phyloP scores from a whole-genome alignment of 2,888 invertebrate species.

The Priocnemis perturbator region DNA sequence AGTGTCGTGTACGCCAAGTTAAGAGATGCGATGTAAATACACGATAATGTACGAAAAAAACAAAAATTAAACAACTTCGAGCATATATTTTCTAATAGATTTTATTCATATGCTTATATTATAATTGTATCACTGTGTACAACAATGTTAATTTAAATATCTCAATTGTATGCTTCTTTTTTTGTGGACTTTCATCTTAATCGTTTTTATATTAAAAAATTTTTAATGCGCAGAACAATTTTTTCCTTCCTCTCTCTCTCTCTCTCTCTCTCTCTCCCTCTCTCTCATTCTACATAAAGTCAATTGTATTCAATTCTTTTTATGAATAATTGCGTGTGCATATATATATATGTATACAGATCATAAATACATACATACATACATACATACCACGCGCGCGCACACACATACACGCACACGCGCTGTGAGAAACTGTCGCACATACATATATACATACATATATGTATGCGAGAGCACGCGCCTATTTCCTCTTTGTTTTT shows the following conservation, averaged over 20 bases:
- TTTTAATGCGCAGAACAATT: conserved; percentile 72
- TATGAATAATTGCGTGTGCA: conserved; percentile 62
- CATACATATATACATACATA: conserved; percentile 53
- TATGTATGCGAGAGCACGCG: conserved; percentile 53
- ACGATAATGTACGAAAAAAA: conserved; percentile 34
- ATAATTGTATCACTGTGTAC: conserved; percentile 76
- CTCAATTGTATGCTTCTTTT: conserved; percentile 70
- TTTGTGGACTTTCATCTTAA: conserved; percentile 69
- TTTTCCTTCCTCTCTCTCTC: conserved; percentile 55
- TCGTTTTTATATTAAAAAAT: conserved; percentile 70
- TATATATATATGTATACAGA: conserved; percentile 50
- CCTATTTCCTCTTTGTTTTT: conserved; percentile 25
- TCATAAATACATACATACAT: conserved; percentile 57
- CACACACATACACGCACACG: conserved; percentile 53
- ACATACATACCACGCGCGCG: conserved; percentile 53
- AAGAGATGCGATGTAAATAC: conserved; percentile 28
- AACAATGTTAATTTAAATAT: conserved; percentile 75
- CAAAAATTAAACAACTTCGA: conserved; percentile 62
- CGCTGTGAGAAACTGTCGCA: conserved; percentile 47
- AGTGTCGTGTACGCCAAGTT: conserved; percentile 37
- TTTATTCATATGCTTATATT: conserved; percentile 76
- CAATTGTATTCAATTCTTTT: conserved; percentile 67
- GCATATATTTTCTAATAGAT: conserved; percentile 74
- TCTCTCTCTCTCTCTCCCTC: conserved; percentile 54
- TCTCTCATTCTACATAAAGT: conserved; percentile 66